These are phyloP conservation scores for Archilochus colubris DNA, from an alignment of 2,113 vertebrate species.

Conservation along the genomic window DNA sequence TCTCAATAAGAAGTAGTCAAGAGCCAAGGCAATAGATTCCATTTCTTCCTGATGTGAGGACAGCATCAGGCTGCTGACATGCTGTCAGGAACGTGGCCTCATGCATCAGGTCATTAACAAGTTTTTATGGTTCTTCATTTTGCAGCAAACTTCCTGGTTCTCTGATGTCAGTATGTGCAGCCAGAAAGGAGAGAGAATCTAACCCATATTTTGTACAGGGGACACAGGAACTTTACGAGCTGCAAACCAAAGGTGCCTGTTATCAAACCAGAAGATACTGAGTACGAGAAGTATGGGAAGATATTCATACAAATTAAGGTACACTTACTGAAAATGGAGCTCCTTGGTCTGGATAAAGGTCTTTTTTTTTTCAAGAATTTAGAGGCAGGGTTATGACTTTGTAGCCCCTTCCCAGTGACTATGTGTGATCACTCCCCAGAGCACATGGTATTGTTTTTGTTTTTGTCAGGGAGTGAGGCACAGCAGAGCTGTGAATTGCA, in stretches of 20 bases:
- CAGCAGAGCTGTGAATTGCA: background rate
- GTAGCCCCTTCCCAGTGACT: background rate
- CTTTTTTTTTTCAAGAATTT: background rate
- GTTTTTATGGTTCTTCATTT: background rate
- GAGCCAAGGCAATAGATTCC: background rate
- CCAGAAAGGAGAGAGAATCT: background rate
- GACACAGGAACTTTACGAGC: background rate
- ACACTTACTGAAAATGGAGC: background rate
- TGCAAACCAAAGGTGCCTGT: background rate
- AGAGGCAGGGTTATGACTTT: background rate
- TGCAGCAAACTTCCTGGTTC: background rate
- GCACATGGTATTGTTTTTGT: background rate
- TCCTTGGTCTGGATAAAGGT: background rate
- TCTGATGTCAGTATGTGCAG: background rate
- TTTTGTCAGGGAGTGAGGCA: background rate
- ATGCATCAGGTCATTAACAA: accelerated
- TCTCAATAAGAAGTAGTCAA: background rate
- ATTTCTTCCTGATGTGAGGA: background rate
- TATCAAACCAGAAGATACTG: background rate
- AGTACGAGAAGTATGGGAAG: no score
- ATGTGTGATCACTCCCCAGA: background rate
- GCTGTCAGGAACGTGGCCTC: background rate
- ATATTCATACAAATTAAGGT: background rate
- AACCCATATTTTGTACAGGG: background rate
- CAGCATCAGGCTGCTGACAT: background rate